A percentile compares a stretch with the other conserved stretches of the same genome.
phyloP scores from a whole-genome alignment of 2,113 vertebrate genomes.

The Gyps fulvus region DNA sequence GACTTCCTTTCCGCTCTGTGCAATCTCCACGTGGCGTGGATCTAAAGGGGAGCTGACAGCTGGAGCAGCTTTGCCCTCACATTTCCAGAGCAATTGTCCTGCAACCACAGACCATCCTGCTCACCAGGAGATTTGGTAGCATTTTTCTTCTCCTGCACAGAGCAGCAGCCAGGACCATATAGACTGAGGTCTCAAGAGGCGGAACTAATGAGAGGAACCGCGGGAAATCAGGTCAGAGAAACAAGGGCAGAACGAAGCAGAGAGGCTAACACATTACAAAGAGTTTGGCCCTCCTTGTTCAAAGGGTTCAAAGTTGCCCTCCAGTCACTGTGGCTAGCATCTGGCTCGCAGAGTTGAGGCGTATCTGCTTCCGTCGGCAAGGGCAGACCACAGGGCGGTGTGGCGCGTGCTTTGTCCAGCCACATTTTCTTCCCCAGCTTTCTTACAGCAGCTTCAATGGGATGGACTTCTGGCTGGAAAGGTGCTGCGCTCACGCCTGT shows the following conservation, averaged over 20 bases:
- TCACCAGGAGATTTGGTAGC: neutral
- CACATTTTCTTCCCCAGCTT: neutral
- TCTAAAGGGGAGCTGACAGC: constrained; percentile 16
- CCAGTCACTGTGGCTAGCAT: neutral
- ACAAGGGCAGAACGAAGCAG: neutral
- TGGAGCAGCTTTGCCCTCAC: neutral
- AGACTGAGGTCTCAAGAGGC: neutral
- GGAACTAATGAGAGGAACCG: neutral
- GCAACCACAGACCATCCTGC: neutral
- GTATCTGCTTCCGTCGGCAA: neutral
- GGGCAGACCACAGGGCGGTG: neutral
- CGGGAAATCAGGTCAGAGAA: neutral
- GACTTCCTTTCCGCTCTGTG: neutral
- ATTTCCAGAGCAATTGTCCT: neutral
- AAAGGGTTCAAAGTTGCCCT: neutral
- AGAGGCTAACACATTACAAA: neutral
- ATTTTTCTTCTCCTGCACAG: neutral
- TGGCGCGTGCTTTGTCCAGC: neutral
- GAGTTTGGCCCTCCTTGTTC: neutral
- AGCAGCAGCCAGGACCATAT: neutral
- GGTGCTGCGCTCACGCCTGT: neutral
- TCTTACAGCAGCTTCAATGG: neutral
- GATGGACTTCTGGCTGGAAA: neutral
- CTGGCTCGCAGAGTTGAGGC: neutral
- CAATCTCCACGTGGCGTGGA: neutral